Percentiles rank a stretch among this genome's conserved stretches.
phyloP scores from a whole-genome alignment of 2,888 invertebrate species.

The Eupeodes luniger region DNA sequence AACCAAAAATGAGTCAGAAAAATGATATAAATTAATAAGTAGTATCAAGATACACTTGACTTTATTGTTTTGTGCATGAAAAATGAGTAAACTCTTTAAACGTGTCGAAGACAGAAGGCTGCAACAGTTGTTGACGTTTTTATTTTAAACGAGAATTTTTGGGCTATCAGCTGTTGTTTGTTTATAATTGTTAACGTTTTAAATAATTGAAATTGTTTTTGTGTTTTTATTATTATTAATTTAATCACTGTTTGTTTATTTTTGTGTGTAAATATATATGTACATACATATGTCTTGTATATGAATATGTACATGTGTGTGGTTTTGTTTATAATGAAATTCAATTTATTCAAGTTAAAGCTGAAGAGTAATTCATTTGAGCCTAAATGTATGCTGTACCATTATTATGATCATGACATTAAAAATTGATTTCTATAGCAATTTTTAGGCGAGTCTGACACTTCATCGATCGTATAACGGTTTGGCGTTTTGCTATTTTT shows the following conservation, averaged over 20 bases:
- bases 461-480: neutral
- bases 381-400: conserved; percentile 1
- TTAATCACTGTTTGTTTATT: neutral
- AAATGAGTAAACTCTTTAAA: conserved; percentile 18
- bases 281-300: too few species aligned
- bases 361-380: neutral
- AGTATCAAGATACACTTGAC: conserved; percentile 23
- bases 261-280: neutral
- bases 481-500: neutral
- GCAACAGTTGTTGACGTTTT: conserved; percentile 19
- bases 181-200: conserved; percentile 15
- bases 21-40: conserved; percentile 5
- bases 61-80: neutral
- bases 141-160: neutral
- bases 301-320: neutral
- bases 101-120: conserved; percentile 41
- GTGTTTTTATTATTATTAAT: neutral
- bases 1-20: conserved; percentile 50
- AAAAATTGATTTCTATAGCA: neutral
- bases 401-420: neutral
- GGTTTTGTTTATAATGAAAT: neutral
- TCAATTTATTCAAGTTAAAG: neutral
- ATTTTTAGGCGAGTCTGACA: neutral
- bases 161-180: conserved; percentile 40
- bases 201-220: neutral